Evolutionary conservation across 2,797 vertebrate species (phyloP).

Genomic region (Gymnodraco acuticeps): DNA sequence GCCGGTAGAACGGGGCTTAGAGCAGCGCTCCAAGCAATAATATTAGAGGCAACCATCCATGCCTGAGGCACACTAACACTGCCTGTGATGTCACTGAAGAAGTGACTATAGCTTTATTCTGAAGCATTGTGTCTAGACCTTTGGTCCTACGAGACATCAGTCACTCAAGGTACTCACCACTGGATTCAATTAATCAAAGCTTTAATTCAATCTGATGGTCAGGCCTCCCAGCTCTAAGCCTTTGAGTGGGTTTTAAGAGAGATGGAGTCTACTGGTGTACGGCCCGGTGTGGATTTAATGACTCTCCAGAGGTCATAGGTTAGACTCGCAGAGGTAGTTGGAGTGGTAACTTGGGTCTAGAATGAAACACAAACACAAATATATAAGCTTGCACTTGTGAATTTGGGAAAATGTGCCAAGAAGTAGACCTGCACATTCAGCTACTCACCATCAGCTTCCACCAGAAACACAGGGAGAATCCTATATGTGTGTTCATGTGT

Average conservation of each 20-base stretch:
- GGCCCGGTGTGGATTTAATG: slow-evolving; percentile 48
- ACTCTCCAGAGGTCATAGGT: slow-evolving; percentile 69
- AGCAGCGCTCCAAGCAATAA: slow-evolving; percentile 59
- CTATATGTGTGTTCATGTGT: background rate
- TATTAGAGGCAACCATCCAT: slow-evolving; percentile 62
- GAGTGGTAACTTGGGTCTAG: slow-evolving; percentile 34
- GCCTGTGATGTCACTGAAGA: slow-evolving; percentile 61
- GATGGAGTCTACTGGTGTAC: slow-evolving; percentile 27
- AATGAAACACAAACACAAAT: slow-evolving; percentile 29
- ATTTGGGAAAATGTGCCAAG: background rate
- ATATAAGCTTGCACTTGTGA: background rate
- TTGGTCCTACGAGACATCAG: slow-evolving; percentile 71
- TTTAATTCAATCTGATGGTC: slow-evolving; percentile 73
- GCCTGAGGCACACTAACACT: slow-evolving; percentile 56
- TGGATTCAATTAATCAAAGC: slow-evolving; percentile 74
- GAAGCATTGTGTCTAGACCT: slow-evolving; percentile 69
- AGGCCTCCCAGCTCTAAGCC: slow-evolving; percentile 61
- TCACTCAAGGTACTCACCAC: slow-evolving; percentile 73
- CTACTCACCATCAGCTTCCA: slow-evolving; percentile 20
- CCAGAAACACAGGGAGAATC: slow-evolving; percentile 19
- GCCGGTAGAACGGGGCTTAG: slow-evolving; percentile 49
- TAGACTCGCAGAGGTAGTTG: slow-evolving; percentile 48
- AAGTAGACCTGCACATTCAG: slow-evolving; percentile 12
- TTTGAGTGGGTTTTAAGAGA: slow-evolving; percentile 75
- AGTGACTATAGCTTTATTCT: slow-evolving; percentile 59